These are phyloP conservation scores for Muntiacus reevesi DNA, from an alignment of 2,113 vertebrate genomes.

Conservation along the genomic window DNA sequence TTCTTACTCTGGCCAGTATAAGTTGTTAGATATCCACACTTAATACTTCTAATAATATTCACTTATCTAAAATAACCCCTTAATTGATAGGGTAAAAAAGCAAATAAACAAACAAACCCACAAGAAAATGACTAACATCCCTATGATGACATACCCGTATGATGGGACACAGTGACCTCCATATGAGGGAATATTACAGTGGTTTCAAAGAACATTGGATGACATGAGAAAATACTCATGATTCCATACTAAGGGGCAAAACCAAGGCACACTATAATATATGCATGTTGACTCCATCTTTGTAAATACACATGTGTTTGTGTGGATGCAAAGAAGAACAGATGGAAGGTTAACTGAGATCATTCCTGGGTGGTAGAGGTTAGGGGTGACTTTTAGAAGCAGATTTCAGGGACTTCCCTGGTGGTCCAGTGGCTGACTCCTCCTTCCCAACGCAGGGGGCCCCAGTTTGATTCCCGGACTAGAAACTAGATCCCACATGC, in stretches of 20 bases:
- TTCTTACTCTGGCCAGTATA: constrained; percentile 58
- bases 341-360: background rate
- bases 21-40: constrained; percentile 60
- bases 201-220: background rate
- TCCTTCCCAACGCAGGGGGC: background rate
- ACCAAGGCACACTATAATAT: background rate
- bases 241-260: background rate
- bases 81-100: constrained; percentile 68
- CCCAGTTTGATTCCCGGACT: background rate
- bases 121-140: background rate
- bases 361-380: background rate
- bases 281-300: background rate
- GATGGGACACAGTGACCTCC: background rate
- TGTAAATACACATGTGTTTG: background rate
- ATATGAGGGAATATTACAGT: background rate
- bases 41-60: constrained; percentile 63
- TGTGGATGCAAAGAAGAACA: background rate
- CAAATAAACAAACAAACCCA: background rate
- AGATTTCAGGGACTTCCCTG: background rate
- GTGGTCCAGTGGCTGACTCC: background rate
- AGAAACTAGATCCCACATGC: background rate
- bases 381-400: background rate
- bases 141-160: background rate
- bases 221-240: background rate
- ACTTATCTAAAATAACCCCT: constrained; percentile 68